phyloP scores from a whole-genome alignment of 2,797 vertebrate genomes.

The Enoplosus armatus region DNA sequence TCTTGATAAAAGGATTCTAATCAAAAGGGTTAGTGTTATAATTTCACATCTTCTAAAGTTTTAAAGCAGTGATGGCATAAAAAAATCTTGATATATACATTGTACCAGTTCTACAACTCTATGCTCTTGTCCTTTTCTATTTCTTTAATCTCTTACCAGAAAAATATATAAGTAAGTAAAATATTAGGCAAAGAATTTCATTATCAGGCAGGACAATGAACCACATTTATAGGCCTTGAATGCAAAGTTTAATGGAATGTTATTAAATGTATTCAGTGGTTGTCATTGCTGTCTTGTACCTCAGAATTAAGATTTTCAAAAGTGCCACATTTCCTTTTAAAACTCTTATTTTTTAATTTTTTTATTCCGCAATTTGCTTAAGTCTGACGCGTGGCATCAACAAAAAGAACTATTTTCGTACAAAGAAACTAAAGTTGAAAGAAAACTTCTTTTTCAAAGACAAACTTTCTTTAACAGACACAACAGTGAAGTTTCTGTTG shows the following conservation, averaged over 20 bases:
- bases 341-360: conserved; percentile 24
- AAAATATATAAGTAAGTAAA: conserved; percentile 30
- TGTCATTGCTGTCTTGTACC: conserved; percentile 46
- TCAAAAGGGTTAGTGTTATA: conserved; percentile 33
- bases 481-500: conserved; percentile 59
- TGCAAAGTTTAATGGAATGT: conserved; percentile 44
- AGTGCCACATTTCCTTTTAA: background rate
- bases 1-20: conserved; percentile 41
- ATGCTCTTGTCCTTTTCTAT: conserved; percentile 28
- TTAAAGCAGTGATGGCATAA: conserved; percentile 16
- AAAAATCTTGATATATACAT: no score
- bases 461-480: conserved; percentile 64
- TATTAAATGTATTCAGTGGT: conserved; percentile 38
- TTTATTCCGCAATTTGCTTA: conserved; percentile 38
- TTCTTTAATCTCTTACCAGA: conserved; percentile 4
- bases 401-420: conserved; percentile 13
- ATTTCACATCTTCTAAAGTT: conserved; percentile 21
- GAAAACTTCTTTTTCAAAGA: conserved; percentile 53
- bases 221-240: conserved; percentile 24
- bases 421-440: conserved; percentile 37
- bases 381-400: conserved; percentile 11
- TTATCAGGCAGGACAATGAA: conserved; percentile 38
- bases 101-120: conserved; percentile 13
- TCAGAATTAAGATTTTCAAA: conserved; percentile 39
- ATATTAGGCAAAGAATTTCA: conserved; percentile 38